Conservation (phyloP, 35 echinoderm and acorn worm genomes). For the Nesometra sesokonis region DNA sequence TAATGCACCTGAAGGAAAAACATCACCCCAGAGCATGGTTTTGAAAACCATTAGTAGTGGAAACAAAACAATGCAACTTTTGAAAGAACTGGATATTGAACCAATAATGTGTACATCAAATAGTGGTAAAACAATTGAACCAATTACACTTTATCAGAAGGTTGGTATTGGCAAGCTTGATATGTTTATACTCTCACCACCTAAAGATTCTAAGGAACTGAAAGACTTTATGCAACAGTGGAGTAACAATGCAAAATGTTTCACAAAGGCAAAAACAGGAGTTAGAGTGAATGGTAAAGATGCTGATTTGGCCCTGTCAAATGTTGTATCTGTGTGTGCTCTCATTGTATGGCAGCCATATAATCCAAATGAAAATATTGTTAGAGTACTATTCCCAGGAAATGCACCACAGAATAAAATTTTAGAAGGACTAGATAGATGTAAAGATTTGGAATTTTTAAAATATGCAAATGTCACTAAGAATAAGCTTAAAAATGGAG, state of each 20-base stretch:
- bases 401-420: constrained; percentile 96
- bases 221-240: constrained; percentile 95
- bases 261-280: constrained; percentile 84
- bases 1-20: constrained; percentile 79
- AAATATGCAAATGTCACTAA: constrained; percentile 51
- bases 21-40: constrained; percentile 35
- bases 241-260: constrained; percentile 52
- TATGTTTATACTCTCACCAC: constrained; percentile 88
- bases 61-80: constrained; percentile 55
- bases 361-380: constrained; percentile 71
- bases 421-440: constrained; percentile 79
- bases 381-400: constrained; percentile 89
- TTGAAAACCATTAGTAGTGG: constrained; percentile 65
- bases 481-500: constrained; percentile 39
- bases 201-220: constrained; percentile 85
- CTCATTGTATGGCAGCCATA: constrained; percentile 97
- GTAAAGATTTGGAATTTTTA: constrained; percentile 90
- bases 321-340: constrained; percentile 89
- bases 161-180: constrained; percentile 92
- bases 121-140: constrained; percentile 65
- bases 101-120: constrained; percentile 63
- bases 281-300: constrained; percentile 93
- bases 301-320: constrained; percentile 51
- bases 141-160: constrained; percentile 95
- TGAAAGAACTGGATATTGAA: constrained; percentile 65